Evolutionary conservation across 2,113 vertebrate species (phyloP).

Genomic region (Stictonetta naevosa): DNA sequence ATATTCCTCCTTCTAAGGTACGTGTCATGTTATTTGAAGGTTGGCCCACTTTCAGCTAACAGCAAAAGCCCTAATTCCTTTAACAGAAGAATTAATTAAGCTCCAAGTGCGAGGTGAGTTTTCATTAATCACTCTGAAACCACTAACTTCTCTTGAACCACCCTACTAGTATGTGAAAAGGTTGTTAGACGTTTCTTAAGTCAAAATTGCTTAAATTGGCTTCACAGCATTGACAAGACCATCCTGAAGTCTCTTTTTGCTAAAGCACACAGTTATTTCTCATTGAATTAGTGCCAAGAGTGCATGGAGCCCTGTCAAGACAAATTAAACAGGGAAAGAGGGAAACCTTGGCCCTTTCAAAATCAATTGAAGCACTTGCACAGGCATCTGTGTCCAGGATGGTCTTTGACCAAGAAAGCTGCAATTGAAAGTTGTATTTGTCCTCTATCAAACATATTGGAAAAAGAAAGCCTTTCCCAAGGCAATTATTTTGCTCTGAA

Average conservation of each 20-base stretch:
- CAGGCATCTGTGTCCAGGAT: background rate
- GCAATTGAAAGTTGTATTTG: background rate
- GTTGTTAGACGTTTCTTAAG: background rate
- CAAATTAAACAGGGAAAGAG: background rate
- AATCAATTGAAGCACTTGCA: background rate
- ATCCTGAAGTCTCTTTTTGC: background rate
- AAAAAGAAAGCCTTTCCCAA: background rate
- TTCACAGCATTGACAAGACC: background rate
- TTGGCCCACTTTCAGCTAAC: background rate
- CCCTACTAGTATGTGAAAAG: background rate
- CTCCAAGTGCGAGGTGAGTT: background rate
- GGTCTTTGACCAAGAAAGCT: background rate
- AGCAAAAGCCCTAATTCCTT: background rate
- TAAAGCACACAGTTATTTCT: background rate
- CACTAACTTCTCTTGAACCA: background rate
- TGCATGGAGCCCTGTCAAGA: background rate
- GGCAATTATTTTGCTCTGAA: background rate
- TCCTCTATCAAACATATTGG: background rate
- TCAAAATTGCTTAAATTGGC: conserved; percentile 21
- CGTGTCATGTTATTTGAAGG: background rate
- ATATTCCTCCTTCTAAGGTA: background rate
- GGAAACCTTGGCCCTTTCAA: background rate
- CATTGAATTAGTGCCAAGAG: background rate
- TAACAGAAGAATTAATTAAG: conserved; percentile 31
- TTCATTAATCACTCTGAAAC: conserved; percentile 26